Conservation (phyloP, 2,888 invertebrate genomes). For the Agrochola circellaris region DNA sequence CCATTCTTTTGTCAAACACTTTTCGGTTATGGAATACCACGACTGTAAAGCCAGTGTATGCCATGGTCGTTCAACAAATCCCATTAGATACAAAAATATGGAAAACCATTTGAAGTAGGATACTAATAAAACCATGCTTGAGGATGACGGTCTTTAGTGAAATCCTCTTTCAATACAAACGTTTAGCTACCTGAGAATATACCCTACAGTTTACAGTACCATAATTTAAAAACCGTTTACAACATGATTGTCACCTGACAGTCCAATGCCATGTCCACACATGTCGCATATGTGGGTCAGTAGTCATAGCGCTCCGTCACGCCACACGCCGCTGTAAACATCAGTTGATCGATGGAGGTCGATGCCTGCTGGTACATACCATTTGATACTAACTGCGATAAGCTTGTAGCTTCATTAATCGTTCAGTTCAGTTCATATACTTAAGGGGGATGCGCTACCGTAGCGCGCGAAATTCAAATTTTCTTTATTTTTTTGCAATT, state of each 20-base stretch:
- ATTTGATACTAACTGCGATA: conserved; percentile 15
- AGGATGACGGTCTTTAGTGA: not conserved
- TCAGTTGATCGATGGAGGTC: conserved; percentile 55
- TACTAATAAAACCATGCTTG: not conserved
- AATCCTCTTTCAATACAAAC: not conserved
- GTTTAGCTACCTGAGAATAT: not conserved
- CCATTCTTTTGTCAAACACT: not conserved
- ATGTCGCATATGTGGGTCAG: conserved; percentile 50
- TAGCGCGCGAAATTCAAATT: too few species aligned
- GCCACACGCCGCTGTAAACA: conserved; percentile 37
- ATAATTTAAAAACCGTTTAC: conserved; percentile 6
- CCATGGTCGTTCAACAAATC: not conserved
- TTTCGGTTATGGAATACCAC: not conserved
- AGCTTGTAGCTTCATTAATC: conserved; percentile 11
- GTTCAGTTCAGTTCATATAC: not conserved
- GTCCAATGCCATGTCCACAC: conserved; percentile 27
- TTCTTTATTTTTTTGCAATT: too few species aligned
- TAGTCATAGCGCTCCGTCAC: conserved; percentile 35
- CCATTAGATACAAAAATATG: not conserved
- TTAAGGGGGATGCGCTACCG: too few species aligned
- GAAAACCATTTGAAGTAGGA: not conserved
- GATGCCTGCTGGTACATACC: conserved; percentile 21
- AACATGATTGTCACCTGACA: conserved; percentile 26
- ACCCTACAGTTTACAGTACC: not conserved
- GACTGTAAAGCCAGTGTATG: not conserved